Conservation (phyloP, 2,797 vertebrate genomes). For the Silurus lanzhouensis region DNA sequence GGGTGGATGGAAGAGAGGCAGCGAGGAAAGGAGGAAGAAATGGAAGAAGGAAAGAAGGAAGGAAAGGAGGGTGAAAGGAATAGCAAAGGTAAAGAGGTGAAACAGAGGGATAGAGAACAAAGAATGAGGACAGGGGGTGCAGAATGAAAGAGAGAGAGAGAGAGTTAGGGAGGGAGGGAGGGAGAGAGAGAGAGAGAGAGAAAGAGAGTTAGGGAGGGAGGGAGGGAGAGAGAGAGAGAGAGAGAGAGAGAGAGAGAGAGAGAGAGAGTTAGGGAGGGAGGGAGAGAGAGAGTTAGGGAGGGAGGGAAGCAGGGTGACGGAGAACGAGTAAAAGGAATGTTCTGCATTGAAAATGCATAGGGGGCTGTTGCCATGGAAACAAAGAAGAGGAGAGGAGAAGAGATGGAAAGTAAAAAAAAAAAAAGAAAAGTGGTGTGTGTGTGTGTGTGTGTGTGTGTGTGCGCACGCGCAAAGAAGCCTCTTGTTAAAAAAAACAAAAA, state of each 20-base stretch:
- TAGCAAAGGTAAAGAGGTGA: background rate
- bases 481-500: background rate
- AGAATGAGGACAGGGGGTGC: background rate
- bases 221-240: background rate
- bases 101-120: background rate
- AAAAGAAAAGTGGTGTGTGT: constrained; percentile 6
- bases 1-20: too few relatives aligned
- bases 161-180: background rate
- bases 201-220: background rate
- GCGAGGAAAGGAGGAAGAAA: too few relatives aligned
- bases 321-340: constrained; percentile 38
- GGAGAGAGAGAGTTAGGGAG: background rate
- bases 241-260: background rate
- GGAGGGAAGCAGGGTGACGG: constrained; percentile 9
- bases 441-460: constrained; percentile 49
- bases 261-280: background rate
- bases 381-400: constrained; percentile 39
- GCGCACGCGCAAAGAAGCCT: background rate
- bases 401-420: constrained; percentile 35
- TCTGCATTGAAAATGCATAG: constrained; percentile 54
- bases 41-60: background rate
- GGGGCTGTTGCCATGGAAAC: constrained; percentile 66
- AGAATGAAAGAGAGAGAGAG: background rate
- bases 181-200: background rate
- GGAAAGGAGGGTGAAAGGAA: background rate